phyloP scores from a whole-genome alignment of 2,888 invertebrate species.

The Catonia carolina region DNA sequence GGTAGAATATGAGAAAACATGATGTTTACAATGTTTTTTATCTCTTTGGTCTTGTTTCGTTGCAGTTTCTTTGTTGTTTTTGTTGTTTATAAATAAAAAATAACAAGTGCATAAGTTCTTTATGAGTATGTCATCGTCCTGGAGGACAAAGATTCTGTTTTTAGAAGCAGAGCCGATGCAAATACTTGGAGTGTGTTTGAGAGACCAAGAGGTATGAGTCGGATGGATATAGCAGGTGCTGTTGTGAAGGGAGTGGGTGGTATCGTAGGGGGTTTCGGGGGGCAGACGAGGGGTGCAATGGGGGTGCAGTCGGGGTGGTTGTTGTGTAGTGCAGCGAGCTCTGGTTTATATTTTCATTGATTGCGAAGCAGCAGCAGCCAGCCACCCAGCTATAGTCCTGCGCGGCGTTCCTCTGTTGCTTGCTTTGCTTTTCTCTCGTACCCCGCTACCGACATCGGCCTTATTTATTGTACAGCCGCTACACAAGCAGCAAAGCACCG shows the following conservation, averaged over 20 bases:
- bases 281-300: slow-evolving; percentile 1
- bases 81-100: too few species aligned
- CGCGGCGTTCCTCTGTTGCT: slow-evolving; percentile 20
- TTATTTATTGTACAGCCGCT: slow-evolving; percentile 36
- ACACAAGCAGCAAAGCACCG: slow-evolving; percentile 29
- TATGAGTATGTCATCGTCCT: too few species aligned
- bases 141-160: neutral
- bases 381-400: slow-evolving; percentile 21
- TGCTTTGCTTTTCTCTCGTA: slow-evolving; percentile 13
- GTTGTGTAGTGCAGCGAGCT: slow-evolving; percentile 25
- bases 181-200: too few species aligned
- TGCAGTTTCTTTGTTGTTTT: too few species aligned
- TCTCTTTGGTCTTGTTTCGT: too few species aligned
- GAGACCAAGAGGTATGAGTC: too few species aligned
- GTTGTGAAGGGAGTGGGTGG: neutral
- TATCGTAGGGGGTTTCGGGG: neutral
- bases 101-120: too few species aligned
- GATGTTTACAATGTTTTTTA: too few species aligned
- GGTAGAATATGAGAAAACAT: too few species aligned
- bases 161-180: neutral
- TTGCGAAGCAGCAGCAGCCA: slow-evolving; percentile 29
- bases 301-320: slow-evolving; percentile 21
- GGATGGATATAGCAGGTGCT: neutral
- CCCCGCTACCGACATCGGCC: slow-evolving; percentile 22
- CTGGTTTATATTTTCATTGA: slow-evolving; percentile 36